Percentiles rank a stretch among this genome's conserved stretches.
Conservation (phyloP, 2,113 vertebrate species). For the Crocuta crocuta region DNA sequence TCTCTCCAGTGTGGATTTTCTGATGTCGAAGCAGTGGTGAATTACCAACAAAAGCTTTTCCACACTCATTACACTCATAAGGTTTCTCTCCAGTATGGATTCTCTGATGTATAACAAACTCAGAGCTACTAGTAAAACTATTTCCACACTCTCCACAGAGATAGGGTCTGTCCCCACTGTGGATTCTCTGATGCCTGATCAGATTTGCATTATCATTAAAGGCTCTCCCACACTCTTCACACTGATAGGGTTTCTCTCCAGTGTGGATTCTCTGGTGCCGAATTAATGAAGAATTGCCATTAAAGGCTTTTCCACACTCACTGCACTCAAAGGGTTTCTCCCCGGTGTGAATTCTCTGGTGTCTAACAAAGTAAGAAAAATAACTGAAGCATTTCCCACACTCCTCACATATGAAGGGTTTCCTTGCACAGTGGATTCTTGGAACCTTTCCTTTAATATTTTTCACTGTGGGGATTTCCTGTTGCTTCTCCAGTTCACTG, state of each 20-base stretch:
- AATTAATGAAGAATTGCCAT: constrained; percentile 20
- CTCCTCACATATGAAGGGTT: constrained; percentile 45
- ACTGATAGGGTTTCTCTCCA: constrained; percentile 47
- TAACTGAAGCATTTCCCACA: constrained; percentile 54
- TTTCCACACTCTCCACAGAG: constrained; percentile 51
- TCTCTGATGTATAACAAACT: constrained; percentile 63
- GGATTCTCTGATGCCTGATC: constrained; percentile 57
- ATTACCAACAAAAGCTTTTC: constrained; percentile 54
- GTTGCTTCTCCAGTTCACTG: not conserved
- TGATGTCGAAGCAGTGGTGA: constrained; percentile 52
- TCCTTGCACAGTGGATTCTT: not conserved
- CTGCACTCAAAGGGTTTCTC: constrained; percentile 57
- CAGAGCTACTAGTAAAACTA: constrained; percentile 40
- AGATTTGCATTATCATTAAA: constrained; percentile 58
- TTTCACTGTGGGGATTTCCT: not conserved
- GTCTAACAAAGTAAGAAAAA: constrained; percentile 54
- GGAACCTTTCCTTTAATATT: not conserved
- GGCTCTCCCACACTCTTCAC: constrained; percentile 57
- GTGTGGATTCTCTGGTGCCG: constrained; percentile 67
- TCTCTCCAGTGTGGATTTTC: constrained; percentile 67
- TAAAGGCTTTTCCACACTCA: constrained; percentile 71
- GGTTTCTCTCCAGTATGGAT: constrained; percentile 70
- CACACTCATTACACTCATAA: constrained; percentile 44
- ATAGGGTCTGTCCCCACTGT: constrained; percentile 49
- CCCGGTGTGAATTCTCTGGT: constrained; percentile 62